Evolutionary conservation across 2,888 invertebrate genomes (phyloP).

Genomic region (Andrena fulva): DNA sequence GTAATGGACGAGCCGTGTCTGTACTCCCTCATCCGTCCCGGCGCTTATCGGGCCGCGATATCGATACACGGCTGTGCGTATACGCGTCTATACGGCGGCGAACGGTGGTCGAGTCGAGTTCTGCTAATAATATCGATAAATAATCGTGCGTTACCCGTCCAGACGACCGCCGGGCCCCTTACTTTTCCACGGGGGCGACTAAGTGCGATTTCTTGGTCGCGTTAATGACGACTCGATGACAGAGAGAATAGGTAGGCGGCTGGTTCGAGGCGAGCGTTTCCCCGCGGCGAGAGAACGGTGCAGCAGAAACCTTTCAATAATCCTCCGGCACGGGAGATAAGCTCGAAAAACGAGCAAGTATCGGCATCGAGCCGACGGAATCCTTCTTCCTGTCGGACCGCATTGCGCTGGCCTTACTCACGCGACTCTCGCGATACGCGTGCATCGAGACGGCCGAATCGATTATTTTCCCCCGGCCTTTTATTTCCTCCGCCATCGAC

Average conservation of each 20-base stretch:
- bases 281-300: constrained; percentile 17
- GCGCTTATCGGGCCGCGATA: constrained; percentile 76
- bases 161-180: not conserved
- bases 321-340: constrained; percentile 50
- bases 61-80: constrained; percentile 71
- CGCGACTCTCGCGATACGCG: constrained; percentile 27
- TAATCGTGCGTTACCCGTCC: not conserved
- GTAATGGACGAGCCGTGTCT: constrained; percentile 82
- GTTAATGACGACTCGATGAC: constrained; percentile 14
- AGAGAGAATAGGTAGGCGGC: constrained; percentile 12
- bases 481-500: not conserved
- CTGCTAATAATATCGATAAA: constrained; percentile 52
- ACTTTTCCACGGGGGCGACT: not conserved
- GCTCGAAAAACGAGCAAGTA: constrained; percentile 44
- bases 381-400: constrained; percentile 63
- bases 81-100: constrained; percentile 38
- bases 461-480: constrained; percentile 10
- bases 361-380: constrained; percentile 54
- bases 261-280: constrained; percentile 11
- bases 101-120: constrained; percentile 4
- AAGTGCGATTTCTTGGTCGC: not conserved
- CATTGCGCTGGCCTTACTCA: constrained; percentile 57
- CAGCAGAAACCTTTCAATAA: constrained; percentile 48
- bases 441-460: constrained; percentile 29
- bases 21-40: constrained; percentile 64